A percentile compares a stretch with the other conserved stretches of the same genome.
These are phyloP conservation scores for Teleopsis dalmanni DNA, from an alignment of 1,140 invertebrate species.

Conservation along the genomic window DNA sequence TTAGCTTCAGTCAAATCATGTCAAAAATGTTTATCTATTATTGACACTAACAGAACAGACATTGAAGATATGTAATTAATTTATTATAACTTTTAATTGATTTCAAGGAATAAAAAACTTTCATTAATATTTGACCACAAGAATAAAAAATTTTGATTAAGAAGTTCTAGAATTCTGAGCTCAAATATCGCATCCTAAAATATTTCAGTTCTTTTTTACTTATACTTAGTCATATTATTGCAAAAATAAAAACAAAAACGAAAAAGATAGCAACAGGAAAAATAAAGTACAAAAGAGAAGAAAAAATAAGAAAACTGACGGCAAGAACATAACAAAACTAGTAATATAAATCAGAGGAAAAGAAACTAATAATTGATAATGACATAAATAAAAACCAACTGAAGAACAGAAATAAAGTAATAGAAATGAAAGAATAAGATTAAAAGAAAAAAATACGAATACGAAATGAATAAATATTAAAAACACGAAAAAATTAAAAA, in stretches of 20 bases:
- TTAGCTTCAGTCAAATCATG: too few relatives aligned
- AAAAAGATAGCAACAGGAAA: neutral
- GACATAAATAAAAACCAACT: neutral
- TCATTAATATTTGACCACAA: too few relatives aligned
- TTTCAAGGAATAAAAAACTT: too few relatives aligned
- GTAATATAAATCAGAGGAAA: neutral
- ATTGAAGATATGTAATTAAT: too few relatives aligned
- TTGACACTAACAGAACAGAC: too few relatives aligned
- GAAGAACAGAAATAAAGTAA: neutral
- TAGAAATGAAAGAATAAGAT: constrained; percentile 23
- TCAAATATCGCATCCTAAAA: too few relatives aligned
- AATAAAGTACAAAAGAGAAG: neutral
- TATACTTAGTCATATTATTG: too few relatives aligned
- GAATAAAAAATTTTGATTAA: too few relatives aligned
- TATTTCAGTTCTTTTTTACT: too few relatives aligned
- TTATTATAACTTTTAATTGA: too few relatives aligned
- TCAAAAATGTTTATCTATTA: too few relatives aligned
- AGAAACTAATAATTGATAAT: neutral
- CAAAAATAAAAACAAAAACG: neutral
- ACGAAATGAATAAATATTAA: neutral
- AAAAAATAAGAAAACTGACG: neutral
- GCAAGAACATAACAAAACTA: neutral
- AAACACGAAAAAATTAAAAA: constrained; percentile 21
- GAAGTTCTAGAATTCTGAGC: too few relatives aligned
- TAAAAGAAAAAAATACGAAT: neutral